Base-by-base conservation (phyloP, 1,140 invertebrate species). In the Brachionus rubens region DNA sequence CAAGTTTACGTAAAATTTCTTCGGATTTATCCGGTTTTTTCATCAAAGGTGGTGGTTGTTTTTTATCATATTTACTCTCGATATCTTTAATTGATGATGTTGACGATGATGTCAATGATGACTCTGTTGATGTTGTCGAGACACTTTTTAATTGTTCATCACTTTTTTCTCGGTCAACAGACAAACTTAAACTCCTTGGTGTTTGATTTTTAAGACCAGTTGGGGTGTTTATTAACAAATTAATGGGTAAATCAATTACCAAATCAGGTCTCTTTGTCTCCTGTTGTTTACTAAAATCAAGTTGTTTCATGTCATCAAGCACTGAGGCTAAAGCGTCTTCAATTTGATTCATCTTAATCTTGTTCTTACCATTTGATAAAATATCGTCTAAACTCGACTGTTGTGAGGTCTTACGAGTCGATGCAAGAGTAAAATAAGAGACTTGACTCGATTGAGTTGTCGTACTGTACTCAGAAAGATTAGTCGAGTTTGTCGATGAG, bases 1-100 rank as follows among this genome's bases (percentile, higher is more conserved):
- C 59, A 19, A 80, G 67, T 72, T 77, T 77, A 1, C 77, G 65
- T n/a, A 78, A 72, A 24, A 80, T 59, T 21, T 81, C 80, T 33
- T 79, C 79, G 7, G 81, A 80, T 46, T 78, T 78, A 3, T 36
- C 16, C 86, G 90, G 90, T 81, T 91, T 90, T 46, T 87, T 88
- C 81, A 91, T 87, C 26, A 91, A 87, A 75, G 89, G 88, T 1
- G 90, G 90, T 82, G 14, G 88, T 87, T 65, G 40, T 21, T 65
- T 65, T 26, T 65, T 46, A 14, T 65, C 40, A 16, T 24, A 65
- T 43, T 65, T 41, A 30, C n/a, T n/a, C n/a, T 65, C 40, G 14
- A 24, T 65, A 0, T 65, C 59, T n/a, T 43, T 65, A n/a, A 65
- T 65, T 19, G 59, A 65, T 12, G 36, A 65, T 7, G 40, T 21